Percentiles rank a stretch among this genome's conserved stretches.
These are phyloP conservation scores for Therioaphis trifolii DNA, from an alignment of 2,888 invertebrate genomes.

Conservation along the genomic window DNA sequence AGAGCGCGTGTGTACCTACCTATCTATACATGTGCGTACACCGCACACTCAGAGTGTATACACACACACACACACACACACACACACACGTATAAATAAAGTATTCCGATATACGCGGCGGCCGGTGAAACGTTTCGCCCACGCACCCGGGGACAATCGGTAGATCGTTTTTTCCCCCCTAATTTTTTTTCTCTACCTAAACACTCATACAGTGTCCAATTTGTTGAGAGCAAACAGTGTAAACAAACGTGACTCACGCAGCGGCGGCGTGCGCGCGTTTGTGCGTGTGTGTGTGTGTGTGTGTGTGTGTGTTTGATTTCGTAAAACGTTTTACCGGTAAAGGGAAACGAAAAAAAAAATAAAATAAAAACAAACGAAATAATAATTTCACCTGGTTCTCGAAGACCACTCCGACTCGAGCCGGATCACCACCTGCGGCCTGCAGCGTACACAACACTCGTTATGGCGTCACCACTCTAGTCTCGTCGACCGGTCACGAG, in stretches of 20 bases:
- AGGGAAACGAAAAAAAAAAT: background rate
- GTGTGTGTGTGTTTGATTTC: background rate
- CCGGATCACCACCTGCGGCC: background rate
- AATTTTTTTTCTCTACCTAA: background rate
- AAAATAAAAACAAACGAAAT: background rate
- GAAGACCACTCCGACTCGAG: background rate
- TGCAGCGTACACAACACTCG: too few relatives aligned
- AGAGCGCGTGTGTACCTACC: background rate
- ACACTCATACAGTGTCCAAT: background rate
- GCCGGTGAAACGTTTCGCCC: constrained; percentile 14
- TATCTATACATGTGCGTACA: too few relatives aligned
- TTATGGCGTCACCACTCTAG: too few relatives aligned
- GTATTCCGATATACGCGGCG: background rate
- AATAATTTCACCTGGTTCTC: background rate
- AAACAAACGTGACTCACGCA: background rate
- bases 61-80: background rate
- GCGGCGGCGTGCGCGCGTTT: too few relatives aligned
- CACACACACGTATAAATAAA: background rate
- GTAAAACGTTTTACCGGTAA: background rate
- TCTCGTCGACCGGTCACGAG: too few relatives aligned
- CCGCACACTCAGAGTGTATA: background rate
- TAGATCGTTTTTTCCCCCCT: constrained; percentile 3
- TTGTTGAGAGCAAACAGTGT: background rate
- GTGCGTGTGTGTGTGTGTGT: background rate
- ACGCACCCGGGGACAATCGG: constrained; percentile 9